Evolutionary conservation across 2,113 vertebrate genomes (phyloP).

Genomic region (Rafetus swinhoei): DNA sequence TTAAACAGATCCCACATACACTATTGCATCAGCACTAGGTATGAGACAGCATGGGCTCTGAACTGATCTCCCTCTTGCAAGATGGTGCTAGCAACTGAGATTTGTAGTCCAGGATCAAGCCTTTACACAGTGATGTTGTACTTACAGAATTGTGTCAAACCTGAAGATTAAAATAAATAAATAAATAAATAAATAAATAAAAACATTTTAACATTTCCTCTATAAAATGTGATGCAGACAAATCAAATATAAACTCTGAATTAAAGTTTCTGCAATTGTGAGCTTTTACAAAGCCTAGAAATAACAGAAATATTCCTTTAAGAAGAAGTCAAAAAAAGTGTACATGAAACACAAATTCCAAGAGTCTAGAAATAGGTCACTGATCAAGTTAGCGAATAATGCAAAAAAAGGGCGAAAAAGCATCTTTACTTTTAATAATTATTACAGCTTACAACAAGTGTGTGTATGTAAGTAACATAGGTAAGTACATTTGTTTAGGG

Average conservation of each 20-base stretch:
- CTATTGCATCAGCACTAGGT: not conserved
- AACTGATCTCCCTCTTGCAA: not conserved
- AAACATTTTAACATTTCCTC: not conserved
- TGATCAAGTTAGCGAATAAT: not conserved
- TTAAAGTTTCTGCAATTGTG: not conserved
- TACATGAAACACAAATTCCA: not conserved
- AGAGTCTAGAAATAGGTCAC: not conserved
- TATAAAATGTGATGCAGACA: conserved; percentile 1
- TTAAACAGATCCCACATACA: not conserved
- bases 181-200: too few relatives aligned
- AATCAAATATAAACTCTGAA: conserved; percentile 16
- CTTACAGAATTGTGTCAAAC: not conserved
- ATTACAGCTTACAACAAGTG: not conserved
- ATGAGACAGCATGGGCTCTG: not conserved
- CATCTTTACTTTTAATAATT: not conserved
- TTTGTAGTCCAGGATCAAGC: not conserved
- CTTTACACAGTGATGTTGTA: not conserved
- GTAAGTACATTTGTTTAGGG: not conserved
- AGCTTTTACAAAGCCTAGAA: not conserved
- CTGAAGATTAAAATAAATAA: not conserved
- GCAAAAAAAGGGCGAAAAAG: accelerated
- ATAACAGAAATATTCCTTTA: not conserved
- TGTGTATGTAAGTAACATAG: too few relatives aligned
- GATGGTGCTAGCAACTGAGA: not conserved
- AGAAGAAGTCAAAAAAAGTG: not conserved